Percentiles rank a stretch among this genome's conserved stretches.
phyloP scores from a whole-genome alignment of 2,888 invertebrate genomes.

The Amiota communis region DNA sequence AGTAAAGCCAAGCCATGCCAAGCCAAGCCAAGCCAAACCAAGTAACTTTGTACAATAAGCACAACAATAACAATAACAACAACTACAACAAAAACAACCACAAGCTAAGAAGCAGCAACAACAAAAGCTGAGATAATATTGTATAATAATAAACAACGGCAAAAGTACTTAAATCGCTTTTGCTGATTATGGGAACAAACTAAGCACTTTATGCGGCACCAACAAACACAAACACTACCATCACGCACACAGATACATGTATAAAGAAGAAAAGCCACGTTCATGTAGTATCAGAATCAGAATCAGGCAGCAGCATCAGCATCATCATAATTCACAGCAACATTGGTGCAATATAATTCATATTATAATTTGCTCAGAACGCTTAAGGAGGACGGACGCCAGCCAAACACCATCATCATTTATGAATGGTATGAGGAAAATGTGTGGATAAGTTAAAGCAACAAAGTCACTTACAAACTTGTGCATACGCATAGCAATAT shows the following conservation, averaged over 20 bases:
- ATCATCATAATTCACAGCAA: not conserved
- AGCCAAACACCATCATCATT: no score
- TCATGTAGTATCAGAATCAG: not conserved
- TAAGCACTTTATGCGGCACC: conserved; percentile 38
- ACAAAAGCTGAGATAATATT: conserved; percentile 66
- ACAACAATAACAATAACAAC: conserved; percentile 24
- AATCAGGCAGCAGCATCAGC: conserved; percentile 8
- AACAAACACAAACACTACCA: conserved; percentile 18
- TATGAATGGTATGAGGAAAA: no score
- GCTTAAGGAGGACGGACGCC: no score
- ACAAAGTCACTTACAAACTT: conserved; percentile 34
- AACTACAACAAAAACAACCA: conserved; percentile 37
- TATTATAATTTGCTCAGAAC: not conserved
- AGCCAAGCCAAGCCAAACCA: no score
- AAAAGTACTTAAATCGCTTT: conserved; percentile 67
- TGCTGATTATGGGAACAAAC: conserved; percentile 63
- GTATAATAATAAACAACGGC: conserved; percentile 65
- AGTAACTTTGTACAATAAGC: not conserved
- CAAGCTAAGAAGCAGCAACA: conserved; percentile 34
- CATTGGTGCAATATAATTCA: not conserved
- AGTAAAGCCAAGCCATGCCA: not conserved
- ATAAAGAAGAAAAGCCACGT: not conserved
- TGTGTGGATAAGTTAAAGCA: conserved; percentile 28
- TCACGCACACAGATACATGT: conserved; percentile 21
- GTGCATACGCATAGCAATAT: conserved; percentile 38